Conservation (phyloP, 2,113 vertebrate species). For the Myiagra hebetior region DNA sequence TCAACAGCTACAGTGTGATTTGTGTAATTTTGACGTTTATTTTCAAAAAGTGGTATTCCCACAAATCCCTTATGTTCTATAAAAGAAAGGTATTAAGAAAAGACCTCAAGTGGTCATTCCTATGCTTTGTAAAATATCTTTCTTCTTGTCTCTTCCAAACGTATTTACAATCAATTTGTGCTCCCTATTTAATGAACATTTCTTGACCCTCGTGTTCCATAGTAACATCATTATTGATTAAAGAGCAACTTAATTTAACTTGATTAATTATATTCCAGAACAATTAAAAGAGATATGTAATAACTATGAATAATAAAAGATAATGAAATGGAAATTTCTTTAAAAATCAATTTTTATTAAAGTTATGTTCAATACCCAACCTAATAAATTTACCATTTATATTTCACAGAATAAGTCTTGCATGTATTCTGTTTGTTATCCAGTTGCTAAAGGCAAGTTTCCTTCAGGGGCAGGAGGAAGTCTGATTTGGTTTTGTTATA, state of each 20-base stretch:
- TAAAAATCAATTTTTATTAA: not conserved
- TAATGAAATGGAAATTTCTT: not conserved
- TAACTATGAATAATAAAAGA: not conserved
- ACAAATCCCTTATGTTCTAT: not conserved
- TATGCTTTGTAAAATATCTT: not conserved
- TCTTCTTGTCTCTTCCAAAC: not conserved
- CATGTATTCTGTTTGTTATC: not conserved
- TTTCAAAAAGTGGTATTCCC: not conserved
- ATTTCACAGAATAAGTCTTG: not conserved
- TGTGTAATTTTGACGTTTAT: not conserved
- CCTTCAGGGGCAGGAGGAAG: fast-evolving
- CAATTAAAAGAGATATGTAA: not conserved
- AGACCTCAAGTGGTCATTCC: not conserved
- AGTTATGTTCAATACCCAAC: not conserved
- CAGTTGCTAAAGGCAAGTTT: not conserved
- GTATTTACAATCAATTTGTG: not conserved
- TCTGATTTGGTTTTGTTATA: not conserved
- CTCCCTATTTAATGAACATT: not conserved
- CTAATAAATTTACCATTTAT: not conserved
- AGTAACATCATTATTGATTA: not conserved
- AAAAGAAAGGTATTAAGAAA: not conserved
- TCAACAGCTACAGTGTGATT: not conserved
- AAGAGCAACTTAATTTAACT: not conserved
- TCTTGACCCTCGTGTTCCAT: not conserved
- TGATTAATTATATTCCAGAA: not conserved